Evolutionary conservation across 2,888 invertebrate species (phyloP), one percentile per base, ranked within the genome.

Genomic region (Microchrysa polita): DNA sequence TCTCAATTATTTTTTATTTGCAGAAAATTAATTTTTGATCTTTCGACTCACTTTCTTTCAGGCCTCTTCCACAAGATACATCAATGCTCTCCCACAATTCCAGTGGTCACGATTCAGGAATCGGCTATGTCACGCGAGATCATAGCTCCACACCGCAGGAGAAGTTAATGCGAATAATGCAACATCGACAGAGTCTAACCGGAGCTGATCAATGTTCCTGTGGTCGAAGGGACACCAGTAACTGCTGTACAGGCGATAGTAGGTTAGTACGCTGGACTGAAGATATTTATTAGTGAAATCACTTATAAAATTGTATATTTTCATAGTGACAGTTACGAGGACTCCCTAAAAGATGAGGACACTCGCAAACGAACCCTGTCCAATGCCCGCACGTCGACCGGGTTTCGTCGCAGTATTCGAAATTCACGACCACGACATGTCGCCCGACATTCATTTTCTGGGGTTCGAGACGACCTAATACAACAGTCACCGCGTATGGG

Each of bases 31-130:
- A n/a, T 34, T 34, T 34, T 34, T 34, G 2, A 34, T 34, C 27
- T 34, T 34, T 34, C 27, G 7, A 34, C 27, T 34, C 7, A 34
- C 27, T 22, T 69, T 55, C 7, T 69, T 42, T 5, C 12, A 69
- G 57, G 59, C n/a, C n/a, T 57, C 12, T 14, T 18, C 69, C 86
- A 74, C 83, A 90, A 79, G 93, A 93, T 83, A 91, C 91, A 72
- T 92, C 93, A 77, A 89, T 92, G 84, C 91, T 92, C 79, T 93
- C 93, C 77, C 87, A 93, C 79, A 92, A 93, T 87, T 93, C 93
- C 79, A 93, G 93, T 81, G 92, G 93, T 16, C 92, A 92, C 81
- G 93, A 93, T 85, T 93, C 93, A 63, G 93, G 93, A 73, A 92
- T 93, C 77, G 92, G 83, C 85, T 78, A 87, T 81, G 78, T 83